These are phyloP conservation scores for Polymixis lichenea DNA, from an alignment of 2,888 invertebrate genomes.

Conservation along the genomic window DNA sequence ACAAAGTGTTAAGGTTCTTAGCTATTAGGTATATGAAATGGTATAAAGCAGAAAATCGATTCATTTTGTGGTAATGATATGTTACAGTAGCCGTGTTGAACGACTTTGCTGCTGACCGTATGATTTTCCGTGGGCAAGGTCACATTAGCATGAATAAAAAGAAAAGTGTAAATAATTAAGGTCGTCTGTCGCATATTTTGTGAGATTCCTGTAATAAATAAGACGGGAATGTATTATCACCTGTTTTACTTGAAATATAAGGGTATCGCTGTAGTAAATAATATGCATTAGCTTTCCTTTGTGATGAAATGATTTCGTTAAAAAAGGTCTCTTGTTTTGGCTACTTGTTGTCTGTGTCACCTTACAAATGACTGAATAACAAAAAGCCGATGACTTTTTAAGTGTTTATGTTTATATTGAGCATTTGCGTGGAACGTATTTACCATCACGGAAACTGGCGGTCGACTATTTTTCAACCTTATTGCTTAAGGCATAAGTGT, in stretches of 20 bases:
- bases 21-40: neutral
- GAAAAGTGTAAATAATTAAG: slow-evolving; percentile 29
- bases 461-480: too few species aligned
- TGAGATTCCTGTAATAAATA: slow-evolving; percentile 50
- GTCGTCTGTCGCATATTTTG: slow-evolving; percentile 27
- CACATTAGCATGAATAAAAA: slow-evolving; percentile 26
- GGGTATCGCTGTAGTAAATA: slow-evolving; percentile 51
- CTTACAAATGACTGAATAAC: slow-evolving; percentile 33
- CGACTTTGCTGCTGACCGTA: neutral
- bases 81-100: neutral
- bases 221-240: slow-evolving; percentile 25
- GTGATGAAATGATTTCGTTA: slow-evolving; percentile 46
- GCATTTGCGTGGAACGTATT: neutral
- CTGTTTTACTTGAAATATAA: slow-evolving; percentile 48
- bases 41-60: neutral
- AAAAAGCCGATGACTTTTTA: slow-evolving; percentile 36
- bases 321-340: slow-evolving; percentile 27
- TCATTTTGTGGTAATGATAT: neutral
- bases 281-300: slow-evolving; percentile 18
- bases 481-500: too few species aligned
- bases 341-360: slow-evolving; percentile 30
- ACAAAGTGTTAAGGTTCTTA: too few species aligned
- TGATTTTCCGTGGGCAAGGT: slow-evolving; percentile 23
- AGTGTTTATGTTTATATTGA: slow-evolving; percentile 10
- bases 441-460: too few species aligned